Evolutionary conservation across 2,113 vertebrate species (phyloP), one percentile per base, ranked within the genome.

Genomic region (Nothobranchius furzeri): DNA sequence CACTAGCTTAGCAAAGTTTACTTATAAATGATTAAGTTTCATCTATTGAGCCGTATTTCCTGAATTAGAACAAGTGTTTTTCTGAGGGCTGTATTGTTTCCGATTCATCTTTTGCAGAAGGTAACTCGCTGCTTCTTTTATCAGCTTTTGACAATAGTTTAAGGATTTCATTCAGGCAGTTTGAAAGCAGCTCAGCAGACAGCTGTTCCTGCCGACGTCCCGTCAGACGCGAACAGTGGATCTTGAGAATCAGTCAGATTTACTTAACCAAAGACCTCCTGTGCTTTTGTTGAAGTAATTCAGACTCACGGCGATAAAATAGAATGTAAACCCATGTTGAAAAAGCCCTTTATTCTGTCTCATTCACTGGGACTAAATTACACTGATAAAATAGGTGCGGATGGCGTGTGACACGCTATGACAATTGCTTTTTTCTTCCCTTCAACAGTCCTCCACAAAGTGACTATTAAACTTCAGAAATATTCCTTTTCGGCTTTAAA

Each of bases 191-290:
- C 62, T 72, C 43, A 12, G 56, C 71, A 75, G 53, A 77, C 72
- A 70, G 30, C 30, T 30, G 30, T 4, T 30, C 51, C 58, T 66
- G 73, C 53, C 69, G 73, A 47, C 60, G 47, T 56, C 20, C 24
- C 30, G 76, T 48, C 68, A 45, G 57, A 40, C 45, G 54, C 46
- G 1, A 46, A 61, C 50, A 62, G 75, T 69, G 45, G 37, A 77
- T 64, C 64, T 48, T 10, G 0, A 60, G 50, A 52, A 77, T 78
- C 68, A 45, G 66, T 80, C 69, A 63, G 60, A 84, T 86, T 73
- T 58, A 55, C 78, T 70, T 43, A 75, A 86, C 87, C 85, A 84
- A 85, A 86, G 66, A 79, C 82, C 83, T 81, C 63, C 65, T 52
- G 59, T 47, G 24, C 53, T 36, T 82, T 83, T 81, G 81, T 78